These are phyloP conservation scores for Trogon surrucura DNA, from an alignment of 2,113 vertebrate genomes.

Conservation along the genomic window DNA sequence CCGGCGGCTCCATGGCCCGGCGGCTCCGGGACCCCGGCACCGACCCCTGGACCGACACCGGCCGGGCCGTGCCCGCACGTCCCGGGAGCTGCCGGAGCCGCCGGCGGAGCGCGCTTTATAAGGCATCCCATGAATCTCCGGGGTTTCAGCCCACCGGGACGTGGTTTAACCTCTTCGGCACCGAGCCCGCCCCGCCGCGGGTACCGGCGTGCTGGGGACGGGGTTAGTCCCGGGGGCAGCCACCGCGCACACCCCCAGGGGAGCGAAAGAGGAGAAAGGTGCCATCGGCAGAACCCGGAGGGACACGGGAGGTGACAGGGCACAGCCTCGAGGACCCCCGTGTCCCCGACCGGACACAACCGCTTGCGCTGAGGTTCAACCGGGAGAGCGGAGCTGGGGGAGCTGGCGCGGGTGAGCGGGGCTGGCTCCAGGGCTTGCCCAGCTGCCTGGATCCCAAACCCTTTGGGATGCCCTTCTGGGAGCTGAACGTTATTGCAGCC, in stretches of 20 bases:
- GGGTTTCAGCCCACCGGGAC: slow-evolving; percentile 27
- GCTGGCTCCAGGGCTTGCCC: neutral
- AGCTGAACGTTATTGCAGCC: neutral
- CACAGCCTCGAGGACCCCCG: too few relatives aligned
- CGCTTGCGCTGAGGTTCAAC: fast-evolving
- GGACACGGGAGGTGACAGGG: neutral
- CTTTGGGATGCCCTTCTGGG: neutral
- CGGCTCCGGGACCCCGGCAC: neutral
- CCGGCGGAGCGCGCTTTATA: slow-evolving; percentile 51
- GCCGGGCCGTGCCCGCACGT: neutral
- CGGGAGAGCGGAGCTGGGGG: neutral
- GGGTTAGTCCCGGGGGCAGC: neutral
- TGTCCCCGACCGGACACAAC: too few relatives aligned
- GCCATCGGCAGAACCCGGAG: neutral
- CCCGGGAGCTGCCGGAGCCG: slow-evolving; percentile 20
- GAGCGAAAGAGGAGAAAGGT: neutral
- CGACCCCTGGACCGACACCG: neutral
- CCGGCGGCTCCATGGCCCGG: slow-evolving; percentile 21
- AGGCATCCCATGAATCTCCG: slow-evolving; percentile 59
- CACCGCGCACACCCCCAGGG: too few relatives aligned
- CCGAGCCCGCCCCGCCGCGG: neutral
- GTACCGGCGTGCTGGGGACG: neutral
- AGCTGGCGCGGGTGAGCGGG: neutral
- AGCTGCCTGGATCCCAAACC: neutral
- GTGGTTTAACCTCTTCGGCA: slow-evolving; percentile 57